Base-by-base conservation (phyloP, 2,797 vertebrate species). In the Xyrichtys novacula region DNA sequence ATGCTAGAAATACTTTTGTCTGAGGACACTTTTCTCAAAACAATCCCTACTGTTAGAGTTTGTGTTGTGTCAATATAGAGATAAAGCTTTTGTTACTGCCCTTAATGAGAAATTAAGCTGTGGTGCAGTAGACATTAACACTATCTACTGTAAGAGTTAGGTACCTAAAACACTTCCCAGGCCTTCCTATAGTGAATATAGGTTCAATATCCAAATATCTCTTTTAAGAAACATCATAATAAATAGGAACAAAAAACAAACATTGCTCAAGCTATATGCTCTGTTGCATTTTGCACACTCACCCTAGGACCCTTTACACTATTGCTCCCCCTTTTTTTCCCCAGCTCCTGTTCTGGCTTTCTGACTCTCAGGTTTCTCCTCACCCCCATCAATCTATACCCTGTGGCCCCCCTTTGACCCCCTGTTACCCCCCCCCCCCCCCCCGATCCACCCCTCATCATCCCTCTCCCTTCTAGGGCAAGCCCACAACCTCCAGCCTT, bases 301-400 rank as follows among this genome's bases (percentile, higher is more conserved):
- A 65, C 78, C 71, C 78, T 65, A 34, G 8, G 54, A 74, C 65
- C 74, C 73, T 63, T 47, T 53, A 39, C 52, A 59, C 66, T 40
- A 36, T 23, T 10, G 8, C 80, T 55, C 73, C 74, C 49, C 54
- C 4, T 76, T 68, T 60, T 71, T 62, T 73, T 28, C 31, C 49
- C 50, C 62, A 52, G 85, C 86, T 90, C 85, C 84, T 91, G 88
- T 91, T 91, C 85, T 93, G 91, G 86, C 91, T 92, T 91, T 89
- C 74, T 86, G 85, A 88, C 87, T 90, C 85, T 89, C 86, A 73
- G 78, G 75, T 85, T 90, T 83, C 88, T 78, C 74, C 70, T 78
- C 70, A 34, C 22, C 64, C 67, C 63, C 66, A 31, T 42, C 46
- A 29, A 14, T 44, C 57, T 46, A 47, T 38, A 69, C 65, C 44